phyloP scores from a whole-genome alignment of 2,888 invertebrate species.

The Mylabris sibirica region DNA sequence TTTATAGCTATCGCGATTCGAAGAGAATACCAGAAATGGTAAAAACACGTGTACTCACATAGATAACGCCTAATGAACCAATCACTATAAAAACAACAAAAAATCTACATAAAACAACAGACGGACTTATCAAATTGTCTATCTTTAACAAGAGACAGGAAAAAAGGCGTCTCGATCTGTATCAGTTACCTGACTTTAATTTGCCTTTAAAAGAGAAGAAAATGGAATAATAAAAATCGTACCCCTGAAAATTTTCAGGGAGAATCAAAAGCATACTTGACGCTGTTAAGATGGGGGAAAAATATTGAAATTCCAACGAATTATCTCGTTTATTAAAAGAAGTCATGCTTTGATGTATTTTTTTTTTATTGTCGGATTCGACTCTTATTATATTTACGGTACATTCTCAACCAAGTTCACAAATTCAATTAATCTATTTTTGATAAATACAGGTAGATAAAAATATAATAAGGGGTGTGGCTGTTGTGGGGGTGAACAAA shows the following conservation, averaged over 20 bases:
- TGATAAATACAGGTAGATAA: background rate
- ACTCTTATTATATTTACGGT: constrained; percentile 30
- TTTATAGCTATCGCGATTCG: constrained; percentile 53
- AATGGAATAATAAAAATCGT: constrained; percentile 6
- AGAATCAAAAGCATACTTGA: constrained; percentile 3
- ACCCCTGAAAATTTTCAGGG: background rate
- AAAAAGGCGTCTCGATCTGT: constrained; percentile 15
- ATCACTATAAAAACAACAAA: constrained; percentile 45
- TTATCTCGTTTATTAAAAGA: constrained; percentile 10
- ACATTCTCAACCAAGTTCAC: constrained; percentile 39
- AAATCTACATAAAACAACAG: constrained; percentile 40
- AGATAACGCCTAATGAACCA: constrained; percentile 58
- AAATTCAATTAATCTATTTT: background rate
- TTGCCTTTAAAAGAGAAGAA: background rate
- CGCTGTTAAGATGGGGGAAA: background rate
- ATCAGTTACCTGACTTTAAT: constrained; percentile 3
- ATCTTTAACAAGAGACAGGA: constrained; percentile 20
- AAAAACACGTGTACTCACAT: constrained; percentile 58
- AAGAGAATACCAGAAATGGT: constrained; percentile 55
- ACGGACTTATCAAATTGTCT: constrained; percentile 40
- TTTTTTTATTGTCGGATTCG: constrained; percentile 13
- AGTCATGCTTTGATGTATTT: constrained; percentile 12
- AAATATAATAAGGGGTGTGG: constrained; percentile 50
- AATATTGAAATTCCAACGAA: constrained; percentile 4
- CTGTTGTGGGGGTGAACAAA: constrained; percentile 51